Percentiles rank a stretch among this genome's conserved stretches.
These are phyloP conservation scores for Epiperipatus broadwayi DNA, from an alignment of 2,888 invertebrate species.

Conservation along the genomic window DNA sequence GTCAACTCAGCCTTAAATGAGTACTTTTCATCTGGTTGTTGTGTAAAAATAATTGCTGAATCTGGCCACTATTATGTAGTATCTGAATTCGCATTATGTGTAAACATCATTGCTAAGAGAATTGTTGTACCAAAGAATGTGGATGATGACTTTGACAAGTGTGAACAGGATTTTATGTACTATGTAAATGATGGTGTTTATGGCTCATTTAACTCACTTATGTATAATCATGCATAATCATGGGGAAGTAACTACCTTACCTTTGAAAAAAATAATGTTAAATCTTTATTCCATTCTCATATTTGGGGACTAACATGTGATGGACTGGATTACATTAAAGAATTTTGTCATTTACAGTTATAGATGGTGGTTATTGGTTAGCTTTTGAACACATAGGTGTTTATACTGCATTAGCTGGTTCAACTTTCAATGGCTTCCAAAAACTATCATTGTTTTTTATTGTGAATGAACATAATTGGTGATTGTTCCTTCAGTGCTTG, in stretches of 20 bases:
- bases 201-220: background rate
- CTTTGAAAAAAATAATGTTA: conserved; percentile 42
- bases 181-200: conserved; percentile 1
- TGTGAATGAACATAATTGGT: too few species aligned
- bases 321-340: conserved; percentile 59
- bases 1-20: conserved; percentile 58
- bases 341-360: conserved; percentile 44
- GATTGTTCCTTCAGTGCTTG: too few species aligned
- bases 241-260: conserved; percentile 46
- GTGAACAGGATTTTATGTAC: background rate
- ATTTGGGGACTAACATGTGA: conserved; percentile 97
- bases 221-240: too few species aligned
- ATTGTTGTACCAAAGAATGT: conserved; percentile 28
- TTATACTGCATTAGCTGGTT: conserved; percentile 81
- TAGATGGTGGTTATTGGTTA: conserved; percentile 67
- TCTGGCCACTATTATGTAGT: conserved; percentile 91
- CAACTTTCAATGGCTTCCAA: conserved; percentile 84
- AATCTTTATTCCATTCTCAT: too few species aligned
- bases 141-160: too few species aligned
- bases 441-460: too few species aligned
- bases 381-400: conserved; percentile 92
- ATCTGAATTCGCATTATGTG: conserved; percentile 76
- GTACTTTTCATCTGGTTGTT: conserved; percentile 52
- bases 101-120: conserved; percentile 64
- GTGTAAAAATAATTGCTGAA: conserved; percentile 73